A percentile compares a stretch with the other conserved stretches of the same genome.
Conservation (phyloP, 2,113 vertebrate species). For the Rhadina sibilatrix region DNA sequence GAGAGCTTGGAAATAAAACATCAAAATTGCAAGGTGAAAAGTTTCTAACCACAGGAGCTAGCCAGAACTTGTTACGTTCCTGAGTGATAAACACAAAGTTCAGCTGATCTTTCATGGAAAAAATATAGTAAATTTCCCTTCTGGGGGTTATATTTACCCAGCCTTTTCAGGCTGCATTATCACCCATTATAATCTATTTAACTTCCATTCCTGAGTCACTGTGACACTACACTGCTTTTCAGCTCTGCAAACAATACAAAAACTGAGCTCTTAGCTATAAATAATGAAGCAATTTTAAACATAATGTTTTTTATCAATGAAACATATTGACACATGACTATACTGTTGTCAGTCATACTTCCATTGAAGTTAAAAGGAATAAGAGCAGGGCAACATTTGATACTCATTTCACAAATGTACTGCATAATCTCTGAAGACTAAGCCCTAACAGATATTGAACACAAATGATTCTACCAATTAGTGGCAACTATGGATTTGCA, state of each 20-base stretch:
- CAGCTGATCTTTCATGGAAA: constrained; percentile 22
- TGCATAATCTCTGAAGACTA: neutral
- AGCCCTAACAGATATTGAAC: neutral
- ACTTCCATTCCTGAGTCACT: constrained; percentile 39
- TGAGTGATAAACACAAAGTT: constrained; percentile 38
- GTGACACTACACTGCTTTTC: neutral
- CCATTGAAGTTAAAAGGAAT: neutral
- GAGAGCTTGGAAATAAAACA: neutral
- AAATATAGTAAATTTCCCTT: constrained; percentile 16
- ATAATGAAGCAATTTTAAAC: neutral
- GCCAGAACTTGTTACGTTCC: constrained; percentile 29
- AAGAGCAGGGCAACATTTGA: neutral
- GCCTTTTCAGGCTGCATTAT: constrained; percentile 5
- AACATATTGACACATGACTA: neutral
- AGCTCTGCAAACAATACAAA: constrained; percentile 21
- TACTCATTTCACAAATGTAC: neutral
- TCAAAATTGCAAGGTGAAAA: neutral
- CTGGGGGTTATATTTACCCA: constrained; percentile 31
- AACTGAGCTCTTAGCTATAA: neutral
- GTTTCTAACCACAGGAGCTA: neutral
- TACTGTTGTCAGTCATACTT: neutral
- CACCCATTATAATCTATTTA: neutral
- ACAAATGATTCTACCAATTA: neutral
- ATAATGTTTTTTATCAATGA: neutral
- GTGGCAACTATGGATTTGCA: neutral